Conservation (phyloP, 2,888 invertebrate species). For the Acanthosepion lycidas region DNA sequence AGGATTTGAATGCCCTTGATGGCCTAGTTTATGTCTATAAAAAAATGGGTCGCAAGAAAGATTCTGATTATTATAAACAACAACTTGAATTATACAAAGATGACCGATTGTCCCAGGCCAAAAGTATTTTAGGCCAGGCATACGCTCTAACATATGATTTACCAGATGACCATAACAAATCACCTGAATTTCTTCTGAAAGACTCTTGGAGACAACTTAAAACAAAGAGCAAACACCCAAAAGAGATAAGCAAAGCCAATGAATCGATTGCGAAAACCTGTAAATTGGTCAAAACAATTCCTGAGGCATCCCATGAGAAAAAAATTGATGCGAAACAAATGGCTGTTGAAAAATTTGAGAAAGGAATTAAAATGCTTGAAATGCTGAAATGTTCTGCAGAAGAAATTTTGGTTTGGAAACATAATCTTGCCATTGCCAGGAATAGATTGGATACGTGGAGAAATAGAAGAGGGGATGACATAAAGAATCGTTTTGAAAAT, state of each 20-base stretch:
- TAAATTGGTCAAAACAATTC: not conserved
- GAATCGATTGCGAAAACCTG: not conserved
- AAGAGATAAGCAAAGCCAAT: not conserved
- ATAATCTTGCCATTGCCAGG: not conserved
- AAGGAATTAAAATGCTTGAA: not conserved
- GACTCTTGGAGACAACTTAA: not conserved
- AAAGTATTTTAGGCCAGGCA: not conserved
- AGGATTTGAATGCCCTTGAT: not conserved
- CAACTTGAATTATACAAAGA: not conserved
- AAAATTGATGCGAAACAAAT: not conserved
- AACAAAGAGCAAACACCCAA: not conserved
- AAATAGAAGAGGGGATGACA: not conserved
- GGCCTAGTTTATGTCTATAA: not conserved
- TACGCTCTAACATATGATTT: not conserved
- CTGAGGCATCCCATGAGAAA: not conserved
- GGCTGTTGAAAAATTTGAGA: not conserved
- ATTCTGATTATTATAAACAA: not conserved
- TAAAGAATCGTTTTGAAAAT: not conserved
- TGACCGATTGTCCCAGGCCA: not conserved
- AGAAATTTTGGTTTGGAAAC: not conserved
- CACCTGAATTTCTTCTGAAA: not conserved
- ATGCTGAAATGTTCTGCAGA: not conserved
- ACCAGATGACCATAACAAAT: not conserved
- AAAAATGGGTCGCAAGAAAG: not conserved
- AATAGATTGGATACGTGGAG: not conserved